Evolutionary conservation across 2,797 vertebrate species (phyloP).

Genomic region (Brachyrhaphis roseni): DNA sequence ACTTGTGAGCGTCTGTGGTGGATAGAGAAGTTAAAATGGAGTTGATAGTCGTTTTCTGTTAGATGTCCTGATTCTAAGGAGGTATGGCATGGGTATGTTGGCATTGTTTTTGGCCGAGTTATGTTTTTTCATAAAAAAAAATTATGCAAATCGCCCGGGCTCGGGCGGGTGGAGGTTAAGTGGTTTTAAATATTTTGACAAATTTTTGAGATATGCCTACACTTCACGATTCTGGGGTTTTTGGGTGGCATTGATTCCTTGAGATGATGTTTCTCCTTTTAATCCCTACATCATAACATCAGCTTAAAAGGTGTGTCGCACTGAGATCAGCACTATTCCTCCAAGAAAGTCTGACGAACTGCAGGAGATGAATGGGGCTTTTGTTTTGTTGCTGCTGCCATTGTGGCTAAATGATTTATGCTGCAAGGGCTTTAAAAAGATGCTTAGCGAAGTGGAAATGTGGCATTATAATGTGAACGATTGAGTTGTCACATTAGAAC

Average conservation of each 20-base stretch:
- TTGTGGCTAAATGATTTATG: neutral
- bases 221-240: neutral
- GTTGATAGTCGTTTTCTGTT: no score
- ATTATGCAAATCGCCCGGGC: no score
- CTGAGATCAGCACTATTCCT: neutral
- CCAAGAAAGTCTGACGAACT: neutral
- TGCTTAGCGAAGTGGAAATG: neutral
- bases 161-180: no score
- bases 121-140: no score
- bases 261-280: neutral
- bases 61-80: no score
- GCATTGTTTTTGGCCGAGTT: no score
- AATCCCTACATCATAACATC: neutral
- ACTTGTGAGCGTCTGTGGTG: no score
- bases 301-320: no score
- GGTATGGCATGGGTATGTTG: no score
- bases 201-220: neutral
- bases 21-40: no score
- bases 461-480: neutral
- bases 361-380: neutral
- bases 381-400: neutral
- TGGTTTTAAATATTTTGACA: neutral
- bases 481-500: neutral
- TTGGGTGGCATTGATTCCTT: neutral
- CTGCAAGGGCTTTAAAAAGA: neutral